phyloP scores from a whole-genome alignment of 2,797 vertebrate genomes.

The Rhadinocentrus ornatus region DNA sequence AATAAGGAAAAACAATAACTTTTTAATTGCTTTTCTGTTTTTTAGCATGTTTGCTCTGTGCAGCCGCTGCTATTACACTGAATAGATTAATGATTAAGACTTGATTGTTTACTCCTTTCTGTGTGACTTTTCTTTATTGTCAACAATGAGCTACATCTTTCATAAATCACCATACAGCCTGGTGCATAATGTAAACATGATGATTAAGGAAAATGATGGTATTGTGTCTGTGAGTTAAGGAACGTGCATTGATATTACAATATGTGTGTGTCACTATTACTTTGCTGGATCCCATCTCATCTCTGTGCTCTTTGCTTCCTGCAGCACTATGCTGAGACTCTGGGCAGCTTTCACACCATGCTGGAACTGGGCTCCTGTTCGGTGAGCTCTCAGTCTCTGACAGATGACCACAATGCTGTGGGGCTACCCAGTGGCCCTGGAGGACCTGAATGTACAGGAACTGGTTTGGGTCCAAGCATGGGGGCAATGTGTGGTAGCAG shows the following conservation, averaged over 20 bases:
- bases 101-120: background rate
- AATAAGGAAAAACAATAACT: background rate
- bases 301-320: slow-evolving; percentile 29
- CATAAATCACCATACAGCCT: no score
- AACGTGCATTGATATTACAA: background rate
- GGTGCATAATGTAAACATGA: background rate
- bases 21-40: background rate
- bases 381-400: slow-evolving; percentile 83
- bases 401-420: slow-evolving; percentile 79
- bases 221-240: slow-evolving; percentile 1
- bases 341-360: slow-evolving; percentile 81
- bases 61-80: background rate
- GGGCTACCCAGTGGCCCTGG: slow-evolving; percentile 46
- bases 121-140: background rate
- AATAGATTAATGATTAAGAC: no score
- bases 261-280: slow-evolving; percentile 5
- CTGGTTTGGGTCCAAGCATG: slow-evolving; percentile 37
- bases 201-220: background rate
- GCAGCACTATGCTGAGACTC: slow-evolving; percentile 90
- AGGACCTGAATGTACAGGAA: slow-evolving; percentile 34
- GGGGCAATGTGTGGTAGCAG: slow-evolving; percentile 71
- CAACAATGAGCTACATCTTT: background rate
- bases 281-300: slow-evolving; percentile 7
- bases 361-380: slow-evolving; percentile 88
- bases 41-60: background rate